These are phyloP conservation scores for Aplochiton taeniatus DNA, from an alignment of 2,797 vertebrate genomes.

Conservation along the genomic window DNA sequence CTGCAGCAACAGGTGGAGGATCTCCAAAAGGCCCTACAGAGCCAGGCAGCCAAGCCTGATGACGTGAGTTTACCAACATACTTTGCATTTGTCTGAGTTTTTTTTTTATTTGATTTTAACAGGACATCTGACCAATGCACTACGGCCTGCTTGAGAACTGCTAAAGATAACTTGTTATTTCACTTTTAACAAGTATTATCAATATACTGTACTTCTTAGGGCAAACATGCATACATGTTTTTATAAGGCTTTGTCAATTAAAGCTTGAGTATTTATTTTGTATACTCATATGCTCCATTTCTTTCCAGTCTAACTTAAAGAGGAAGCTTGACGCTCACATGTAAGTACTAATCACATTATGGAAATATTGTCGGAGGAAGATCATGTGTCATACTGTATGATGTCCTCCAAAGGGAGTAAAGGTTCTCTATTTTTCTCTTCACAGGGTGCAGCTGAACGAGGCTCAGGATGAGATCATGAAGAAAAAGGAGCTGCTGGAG, in stretches of 20 bases:
- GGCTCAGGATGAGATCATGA: constrained; percentile 95
- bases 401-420: constrained; percentile 14
- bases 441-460: constrained; percentile 92
- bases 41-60: constrained; percentile 87
- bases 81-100: not conserved
- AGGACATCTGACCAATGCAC: too few relatives aligned
- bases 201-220: too few relatives aligned
- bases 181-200: too few relatives aligned
- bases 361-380: not conserved
- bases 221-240: too few relatives aligned
- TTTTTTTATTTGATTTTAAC: too few relatives aligned
- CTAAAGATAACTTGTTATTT: too few relatives aligned
- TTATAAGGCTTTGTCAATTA: too few relatives aligned
- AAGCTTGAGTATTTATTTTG: not conserved
- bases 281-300: not conserved
- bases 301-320: constrained; percentile 89
- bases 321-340: constrained; percentile 93
- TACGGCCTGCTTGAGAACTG: too few relatives aligned
- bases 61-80: constrained; percentile 77
- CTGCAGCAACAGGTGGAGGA: constrained; percentile 94
- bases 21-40: constrained; percentile 92
- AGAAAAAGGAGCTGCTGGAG: constrained; percentile 94
- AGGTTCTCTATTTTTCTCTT: constrained; percentile 12
- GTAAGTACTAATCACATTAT: constrained; percentile 77
- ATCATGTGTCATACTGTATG: not conserved